phyloP scores from a whole-genome alignment of 2,888 invertebrate genomes.

The Andrena praecox region DNA sequence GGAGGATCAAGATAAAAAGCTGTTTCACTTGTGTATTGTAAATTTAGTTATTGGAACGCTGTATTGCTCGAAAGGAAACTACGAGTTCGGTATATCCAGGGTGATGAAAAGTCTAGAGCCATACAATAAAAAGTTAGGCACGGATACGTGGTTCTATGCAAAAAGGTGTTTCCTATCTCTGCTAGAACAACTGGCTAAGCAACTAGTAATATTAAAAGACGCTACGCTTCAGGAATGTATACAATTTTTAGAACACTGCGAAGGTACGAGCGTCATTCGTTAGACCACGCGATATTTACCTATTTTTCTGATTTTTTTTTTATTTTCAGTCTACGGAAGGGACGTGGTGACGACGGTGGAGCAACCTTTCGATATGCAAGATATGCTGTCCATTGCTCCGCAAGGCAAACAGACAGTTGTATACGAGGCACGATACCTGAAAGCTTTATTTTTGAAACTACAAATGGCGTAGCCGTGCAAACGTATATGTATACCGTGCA shows the following conservation, averaged over 20 bases:
- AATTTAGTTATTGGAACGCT: constrained; percentile 99
- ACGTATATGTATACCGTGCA: background rate
- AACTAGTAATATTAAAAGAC: constrained; percentile 95
- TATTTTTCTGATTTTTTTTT: constrained; percentile 3
- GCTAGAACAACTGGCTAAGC: constrained; percentile 95
- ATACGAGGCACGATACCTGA: constrained; percentile 94
- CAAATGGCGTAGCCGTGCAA: constrained; percentile 82
- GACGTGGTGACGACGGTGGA: constrained; percentile 94
- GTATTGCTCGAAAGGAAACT: constrained; percentile 99
- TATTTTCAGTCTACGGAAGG: constrained; percentile 91
- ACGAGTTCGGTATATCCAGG: constrained; percentile 98
- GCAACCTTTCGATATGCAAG: constrained; percentile 91
- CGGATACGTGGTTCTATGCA: constrained; percentile 99
- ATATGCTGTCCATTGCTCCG: constrained; percentile 88
- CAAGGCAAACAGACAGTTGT: constrained; percentile 95
- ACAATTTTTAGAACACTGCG: constrained; percentile 95
- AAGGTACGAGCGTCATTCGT: constrained; percentile 85
- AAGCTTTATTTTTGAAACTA: constrained; percentile 91
- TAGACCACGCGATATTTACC: background rate
- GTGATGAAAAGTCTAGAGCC: constrained; percentile 98
- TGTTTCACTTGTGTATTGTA: constrained; percentile 98
- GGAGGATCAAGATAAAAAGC: constrained; percentile 96
- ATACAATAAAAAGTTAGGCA: constrained; percentile 96
- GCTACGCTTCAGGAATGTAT: constrained; percentile 94
- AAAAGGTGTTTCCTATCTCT: constrained; percentile 98